A percentile compares a stretch with the other conserved stretches of the same genome.
Conservation (phyloP, 2,113 vertebrate species). For the Corynorhinus townsendii region DNA sequence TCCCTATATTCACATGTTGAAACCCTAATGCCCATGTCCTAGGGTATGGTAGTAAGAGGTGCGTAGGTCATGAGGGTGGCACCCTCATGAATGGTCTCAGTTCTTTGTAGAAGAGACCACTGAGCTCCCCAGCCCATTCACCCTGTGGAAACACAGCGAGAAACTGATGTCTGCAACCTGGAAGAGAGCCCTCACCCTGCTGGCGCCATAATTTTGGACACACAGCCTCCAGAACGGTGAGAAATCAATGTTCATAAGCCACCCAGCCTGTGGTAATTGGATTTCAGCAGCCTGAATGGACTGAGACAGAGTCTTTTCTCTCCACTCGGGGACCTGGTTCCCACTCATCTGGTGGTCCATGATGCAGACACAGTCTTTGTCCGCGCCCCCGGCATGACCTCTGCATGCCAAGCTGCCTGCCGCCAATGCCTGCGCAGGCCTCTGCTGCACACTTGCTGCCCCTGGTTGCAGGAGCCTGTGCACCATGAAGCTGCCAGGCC, state of each 20-base stretch:
- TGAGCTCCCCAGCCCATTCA: no score
- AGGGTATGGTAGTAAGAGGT: not conserved
- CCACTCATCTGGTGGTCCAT: not conserved
- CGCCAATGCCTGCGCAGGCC: not conserved
- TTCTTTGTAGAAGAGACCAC: not conserved
- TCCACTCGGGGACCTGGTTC: not conserved
- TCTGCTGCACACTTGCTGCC: not conserved
- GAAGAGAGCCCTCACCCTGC: accelerated
- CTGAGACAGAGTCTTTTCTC: not conserved
- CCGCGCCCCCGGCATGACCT: not conserved
- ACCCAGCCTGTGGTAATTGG: not conserved
- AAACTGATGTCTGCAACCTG: not conserved
- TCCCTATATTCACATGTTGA: not conserved
- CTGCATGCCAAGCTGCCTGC: not conserved
- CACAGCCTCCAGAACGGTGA: not conserved
- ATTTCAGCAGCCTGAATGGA: not conserved
- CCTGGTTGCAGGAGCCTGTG: not conserved
- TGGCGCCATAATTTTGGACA: accelerated
- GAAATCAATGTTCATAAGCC: not conserved
- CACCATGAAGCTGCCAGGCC: not conserved
- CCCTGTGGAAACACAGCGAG: not conserved
- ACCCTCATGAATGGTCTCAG: not conserved
- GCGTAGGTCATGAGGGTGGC: not conserved
- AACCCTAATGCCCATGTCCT: not conserved
- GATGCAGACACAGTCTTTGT: not conserved